Percentiles rank a stretch among this genome's conserved stretches.
Evolutionary conservation across 2,797 vertebrate species (phyloP).

Genomic region (Loris lydekkerianus): DNA sequence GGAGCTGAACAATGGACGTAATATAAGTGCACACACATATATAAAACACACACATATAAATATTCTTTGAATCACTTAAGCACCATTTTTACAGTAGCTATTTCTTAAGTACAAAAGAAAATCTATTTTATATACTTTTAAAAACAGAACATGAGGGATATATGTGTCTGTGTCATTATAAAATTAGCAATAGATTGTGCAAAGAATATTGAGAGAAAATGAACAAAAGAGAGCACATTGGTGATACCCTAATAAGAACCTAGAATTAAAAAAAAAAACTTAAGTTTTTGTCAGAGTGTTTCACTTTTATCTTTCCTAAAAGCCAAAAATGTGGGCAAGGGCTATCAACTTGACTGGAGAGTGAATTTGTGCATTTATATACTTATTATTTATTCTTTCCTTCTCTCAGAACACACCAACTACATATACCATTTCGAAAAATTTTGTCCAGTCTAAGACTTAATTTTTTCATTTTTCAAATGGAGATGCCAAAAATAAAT

Average conservation of each 20-base stretch:
- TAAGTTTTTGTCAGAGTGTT: background rate
- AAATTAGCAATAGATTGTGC: background rate
- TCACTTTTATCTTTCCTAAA: background rate
- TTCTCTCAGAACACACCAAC: background rate
- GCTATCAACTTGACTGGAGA: background rate
- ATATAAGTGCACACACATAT: background rate
- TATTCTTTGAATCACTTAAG: background rate
- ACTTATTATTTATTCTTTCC: background rate
- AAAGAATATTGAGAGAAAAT: conserved; percentile 11
- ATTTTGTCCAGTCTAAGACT: background rate
- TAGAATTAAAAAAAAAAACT: background rate
- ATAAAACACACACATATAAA: background rate
- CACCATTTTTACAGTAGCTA: background rate
- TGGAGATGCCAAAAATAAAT: conserved; percentile 12
- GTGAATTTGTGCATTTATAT: background rate
- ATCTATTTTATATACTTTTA: background rate
- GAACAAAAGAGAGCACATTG: background rate
- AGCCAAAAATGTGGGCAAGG: background rate
- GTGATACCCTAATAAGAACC: background rate
- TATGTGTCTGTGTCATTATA: background rate
- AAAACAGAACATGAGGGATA: background rate
- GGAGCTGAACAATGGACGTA: background rate
- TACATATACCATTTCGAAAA: background rate
- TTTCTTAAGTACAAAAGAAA: background rate
- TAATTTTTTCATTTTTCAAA: conserved; percentile 24